Conservation (phyloP, 2,113 vertebrate genomes). For the Rhinoderma darwinii region DNA sequence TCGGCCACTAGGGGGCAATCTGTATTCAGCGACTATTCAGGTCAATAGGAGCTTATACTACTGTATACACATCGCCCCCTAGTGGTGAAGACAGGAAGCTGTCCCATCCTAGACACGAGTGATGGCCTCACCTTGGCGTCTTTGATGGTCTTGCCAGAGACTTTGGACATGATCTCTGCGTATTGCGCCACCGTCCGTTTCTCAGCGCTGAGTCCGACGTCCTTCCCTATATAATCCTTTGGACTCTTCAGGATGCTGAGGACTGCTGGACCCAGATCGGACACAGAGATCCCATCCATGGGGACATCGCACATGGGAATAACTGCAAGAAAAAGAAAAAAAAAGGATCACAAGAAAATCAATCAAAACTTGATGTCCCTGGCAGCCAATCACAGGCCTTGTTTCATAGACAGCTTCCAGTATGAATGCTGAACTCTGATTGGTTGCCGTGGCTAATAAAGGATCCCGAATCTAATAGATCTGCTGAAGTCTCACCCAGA, state of each 20-base stretch:
- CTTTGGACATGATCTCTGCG: constrained; percentile 62
- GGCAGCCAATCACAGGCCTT: not conserved
- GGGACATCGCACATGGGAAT: constrained; percentile 69
- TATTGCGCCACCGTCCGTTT: constrained; percentile 68
- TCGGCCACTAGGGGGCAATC: too few relatives aligned
- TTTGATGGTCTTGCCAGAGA: constrained; percentile 59
- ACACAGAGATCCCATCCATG: constrained; percentile 70
- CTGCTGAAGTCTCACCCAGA: constrained; percentile 65
- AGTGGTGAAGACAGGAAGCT: not conserved
- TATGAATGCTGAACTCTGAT: not conserved
- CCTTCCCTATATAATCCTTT: constrained; percentile 55
- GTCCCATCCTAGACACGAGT: too few relatives aligned
- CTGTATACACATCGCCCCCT: too few relatives aligned
- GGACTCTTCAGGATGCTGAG: constrained; percentile 70
- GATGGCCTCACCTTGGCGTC: constrained; percentile 70
- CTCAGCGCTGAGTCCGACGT: constrained; percentile 68
- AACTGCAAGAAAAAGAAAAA: constrained; percentile 58
- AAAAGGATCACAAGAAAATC: not conserved
- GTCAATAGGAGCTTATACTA: too few relatives aligned
- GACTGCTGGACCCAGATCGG: constrained; percentile 69
- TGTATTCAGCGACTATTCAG: too few relatives aligned
- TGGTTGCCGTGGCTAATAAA: not conserved
- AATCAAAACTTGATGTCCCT: not conserved
- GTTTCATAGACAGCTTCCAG: too few relatives aligned
- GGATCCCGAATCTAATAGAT: not conserved